phyloP scores from a whole-genome alignment of 2,888 invertebrate species.

The Eurytoma californica region DNA sequence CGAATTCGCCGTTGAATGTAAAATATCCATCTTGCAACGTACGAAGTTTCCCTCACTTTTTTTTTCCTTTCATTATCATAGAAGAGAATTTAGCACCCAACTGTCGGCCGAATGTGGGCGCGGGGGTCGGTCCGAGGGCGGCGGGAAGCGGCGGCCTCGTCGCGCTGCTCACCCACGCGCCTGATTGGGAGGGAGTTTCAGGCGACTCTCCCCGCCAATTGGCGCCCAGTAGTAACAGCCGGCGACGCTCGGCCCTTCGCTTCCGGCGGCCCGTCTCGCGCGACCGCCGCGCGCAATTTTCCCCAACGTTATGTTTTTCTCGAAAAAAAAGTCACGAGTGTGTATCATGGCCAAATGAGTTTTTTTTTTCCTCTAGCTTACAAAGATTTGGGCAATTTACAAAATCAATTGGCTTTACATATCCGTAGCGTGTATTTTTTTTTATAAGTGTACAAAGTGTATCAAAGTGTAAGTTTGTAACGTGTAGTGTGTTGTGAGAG shows the following conservation, averaged over 20 bases:
- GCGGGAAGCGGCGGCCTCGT: conserved; percentile 19
- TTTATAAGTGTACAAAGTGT: conserved; percentile 60
- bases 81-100: conserved; percentile 41
- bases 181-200: conserved; percentile 31
- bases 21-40: conserved; percentile 47
- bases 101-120: conserved; percentile 40
- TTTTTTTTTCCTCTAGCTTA: conserved; percentile 33
- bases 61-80: conserved; percentile 17
- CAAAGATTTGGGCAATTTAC: conserved; percentile 69
- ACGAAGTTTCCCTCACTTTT: conserved; percentile 45
- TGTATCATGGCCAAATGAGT: conserved; percentile 54
- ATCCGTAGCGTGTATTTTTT: conserved; percentile 73
- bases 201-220: conserved; percentile 53
- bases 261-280: no score
- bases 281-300: no score
- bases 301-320: conserved; percentile 2
- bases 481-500: conserved; percentile 64
- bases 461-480: conserved; percentile 56
- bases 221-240: conserved; percentile 51
- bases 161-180: conserved; percentile 31
- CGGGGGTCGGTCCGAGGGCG: conserved; percentile 4
- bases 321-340: neutral
- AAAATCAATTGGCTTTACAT: conserved; percentile 76
- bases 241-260: no score
- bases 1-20: conserved; percentile 63